A percentile compares a stretch with the other conserved stretches of the same genome.
Conservation (phyloP, 2,797 vertebrate species). For the Argya squamiceps region DNA sequence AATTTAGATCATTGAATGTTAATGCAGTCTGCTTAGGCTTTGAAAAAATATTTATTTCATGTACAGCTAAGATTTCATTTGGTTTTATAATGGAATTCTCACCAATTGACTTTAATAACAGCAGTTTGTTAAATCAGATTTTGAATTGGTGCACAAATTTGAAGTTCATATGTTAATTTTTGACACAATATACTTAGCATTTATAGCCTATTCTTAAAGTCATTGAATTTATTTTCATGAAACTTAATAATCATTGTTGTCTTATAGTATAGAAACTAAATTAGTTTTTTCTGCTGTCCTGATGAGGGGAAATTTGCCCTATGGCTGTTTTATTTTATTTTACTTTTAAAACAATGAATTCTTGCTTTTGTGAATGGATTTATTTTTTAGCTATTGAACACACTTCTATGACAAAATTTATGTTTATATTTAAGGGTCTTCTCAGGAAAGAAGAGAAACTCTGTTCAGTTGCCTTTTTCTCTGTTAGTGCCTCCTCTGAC, state of each 20-base stretch:
- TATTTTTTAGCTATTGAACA: not conserved
- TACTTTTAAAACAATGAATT: not conserved
- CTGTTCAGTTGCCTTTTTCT: not conserved
- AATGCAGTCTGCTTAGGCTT: constrained; percentile 65
- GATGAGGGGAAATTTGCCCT: not conserved
- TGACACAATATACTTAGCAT: constrained; percentile 13
- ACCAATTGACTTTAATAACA: constrained; percentile 72
- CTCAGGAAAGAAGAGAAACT: not conserved
- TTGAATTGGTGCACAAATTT: constrained; percentile 52
- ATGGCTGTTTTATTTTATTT: constrained; percentile 16
- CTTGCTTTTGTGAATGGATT: not conserved
- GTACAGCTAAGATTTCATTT: constrained; percentile 68
- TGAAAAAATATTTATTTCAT: constrained; percentile 71
- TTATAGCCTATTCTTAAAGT: not conserved
- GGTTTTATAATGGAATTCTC: constrained; percentile 68
- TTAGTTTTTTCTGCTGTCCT: not conserved
- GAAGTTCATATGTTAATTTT: constrained; percentile 63
- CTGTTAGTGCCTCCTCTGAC: not conserved
- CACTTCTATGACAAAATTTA: not conserved
- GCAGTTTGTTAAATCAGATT: constrained; percentile 71
- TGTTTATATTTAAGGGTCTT: not conserved
- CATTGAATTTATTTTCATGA: constrained; percentile 25
- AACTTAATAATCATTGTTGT: not conserved
- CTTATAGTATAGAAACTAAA: constrained; percentile 35
- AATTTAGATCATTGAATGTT: constrained; percentile 72